These are phyloP conservation scores for Ctenodactylus gundi DNA, from an alignment of 2,113 vertebrate species.

Conservation along the genomic window DNA sequence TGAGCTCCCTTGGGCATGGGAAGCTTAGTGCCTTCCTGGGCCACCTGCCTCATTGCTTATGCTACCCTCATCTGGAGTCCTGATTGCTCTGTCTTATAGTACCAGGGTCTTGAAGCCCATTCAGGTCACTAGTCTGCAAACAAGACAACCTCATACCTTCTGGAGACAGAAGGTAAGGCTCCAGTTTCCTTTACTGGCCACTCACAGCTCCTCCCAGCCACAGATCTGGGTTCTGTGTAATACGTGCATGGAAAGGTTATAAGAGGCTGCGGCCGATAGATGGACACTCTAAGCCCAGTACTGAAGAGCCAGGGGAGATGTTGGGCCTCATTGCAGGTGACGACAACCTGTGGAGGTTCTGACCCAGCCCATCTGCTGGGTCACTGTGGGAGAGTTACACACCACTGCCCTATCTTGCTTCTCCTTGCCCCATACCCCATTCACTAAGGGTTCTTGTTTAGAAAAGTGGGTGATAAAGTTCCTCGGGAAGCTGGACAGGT, in stretches of 20 bases:
- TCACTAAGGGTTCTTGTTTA: neutral
- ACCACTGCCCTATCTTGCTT: neutral
- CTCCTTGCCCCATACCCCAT: neutral
- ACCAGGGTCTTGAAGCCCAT: neutral
- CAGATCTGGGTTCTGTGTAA: neutral
- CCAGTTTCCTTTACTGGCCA: neutral
- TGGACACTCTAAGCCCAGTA: neutral
- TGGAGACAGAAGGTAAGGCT: neutral
- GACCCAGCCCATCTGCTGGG: neutral
- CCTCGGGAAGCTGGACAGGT: neutral
- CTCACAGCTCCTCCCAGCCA: neutral
- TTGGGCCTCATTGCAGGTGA: neutral
- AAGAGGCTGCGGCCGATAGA: neutral
- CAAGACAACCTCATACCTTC: neutral
- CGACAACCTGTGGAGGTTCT: neutral
- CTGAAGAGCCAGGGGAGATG: neutral
- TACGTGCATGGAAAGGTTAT: neutral
- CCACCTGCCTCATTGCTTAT: neutral
- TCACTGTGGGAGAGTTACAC: neutral
- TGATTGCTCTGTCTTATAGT: neutral
- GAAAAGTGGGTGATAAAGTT: neutral
- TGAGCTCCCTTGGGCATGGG: neutral
- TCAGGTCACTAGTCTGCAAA: neutral
- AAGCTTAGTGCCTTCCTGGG: neutral
- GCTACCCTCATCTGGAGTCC: neutral